Conservation (phyloP, 2,888 invertebrate genomes). For the Leptinotarsa juncta region DNA sequence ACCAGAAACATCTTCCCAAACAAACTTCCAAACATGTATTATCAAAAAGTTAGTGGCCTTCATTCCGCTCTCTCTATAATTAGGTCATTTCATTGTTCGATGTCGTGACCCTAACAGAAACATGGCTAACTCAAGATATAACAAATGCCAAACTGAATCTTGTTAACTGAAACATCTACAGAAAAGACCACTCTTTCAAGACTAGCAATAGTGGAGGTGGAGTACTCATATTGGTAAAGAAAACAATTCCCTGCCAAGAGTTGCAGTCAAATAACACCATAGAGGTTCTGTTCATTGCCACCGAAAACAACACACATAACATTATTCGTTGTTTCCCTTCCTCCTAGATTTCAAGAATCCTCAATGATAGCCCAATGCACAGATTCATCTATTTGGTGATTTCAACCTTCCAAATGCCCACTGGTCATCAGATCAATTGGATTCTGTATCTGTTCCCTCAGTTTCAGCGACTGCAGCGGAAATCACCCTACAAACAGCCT, state of each 20-base stretch:
- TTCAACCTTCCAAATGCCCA: background rate
- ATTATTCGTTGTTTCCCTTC: background rate
- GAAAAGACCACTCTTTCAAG: background rate
- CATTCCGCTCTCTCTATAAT: background rate
- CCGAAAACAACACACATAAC: background rate
- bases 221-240: background rate
- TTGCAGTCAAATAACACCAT: background rate
- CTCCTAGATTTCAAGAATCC: background rate
- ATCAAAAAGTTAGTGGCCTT: background rate
- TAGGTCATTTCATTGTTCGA: background rate
- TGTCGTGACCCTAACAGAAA: background rate
- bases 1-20: background rate
- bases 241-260: background rate
- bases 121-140: background rate
- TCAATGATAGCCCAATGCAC: background rate
- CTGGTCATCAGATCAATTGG: background rate
- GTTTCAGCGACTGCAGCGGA: background rate
- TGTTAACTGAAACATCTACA: background rate
- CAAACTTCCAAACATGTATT: background rate
- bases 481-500: conserved; percentile 8
- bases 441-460: background rate
- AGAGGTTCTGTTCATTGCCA: background rate
- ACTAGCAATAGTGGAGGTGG: background rate
- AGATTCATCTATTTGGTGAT: background rate
- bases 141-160: background rate